Evolutionary conservation across 1,140 invertebrate genomes (phyloP), one percentile per base, ranked within the genome.

Genomic region (Drosophila jambulina): DNA sequence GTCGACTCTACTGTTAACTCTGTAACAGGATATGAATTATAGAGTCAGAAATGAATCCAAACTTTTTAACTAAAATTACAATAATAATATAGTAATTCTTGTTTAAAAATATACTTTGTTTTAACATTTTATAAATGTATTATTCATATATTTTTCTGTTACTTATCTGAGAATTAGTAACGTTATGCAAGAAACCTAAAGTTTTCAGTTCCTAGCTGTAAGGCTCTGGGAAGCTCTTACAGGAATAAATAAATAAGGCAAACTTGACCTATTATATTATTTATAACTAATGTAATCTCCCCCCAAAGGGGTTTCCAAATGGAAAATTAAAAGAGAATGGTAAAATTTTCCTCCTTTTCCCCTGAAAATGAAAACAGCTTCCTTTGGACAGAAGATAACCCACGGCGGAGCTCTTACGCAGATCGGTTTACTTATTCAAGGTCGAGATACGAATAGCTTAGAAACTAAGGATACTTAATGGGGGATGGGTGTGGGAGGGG

Each of bases 381-480:
- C 21, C 1, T 38, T 17, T 17, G 21, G 13, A 58, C n/a, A 32
- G 25, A 60, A 36, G 32, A 54, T 13, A 54, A 25, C 32, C 17
- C 19, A 23, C 51, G 15, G 8, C 34, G 9, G 36, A 56, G 21
- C 21, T 38, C 53, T 25, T n/a, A n/a, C 38, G 34, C 53, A 61
- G 62, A 32, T 64, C 13, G 36, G 40, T 64, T 64, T 43, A 64
- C 62, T 65, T 62, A 62, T 43, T 43, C 19, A 64, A 34, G 17
- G 43, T 62, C 57, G 38, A 65, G 62, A 65, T 65, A 61, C 62
- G 53, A 38, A 38, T 65, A 19, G 62, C 38, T 65, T 62, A 65
- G n/a, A 34, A 43, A 43, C 62, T 62, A 62, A 13, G 57, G 56
- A 61, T 65, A 45, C 23, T 43, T 62, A 15, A n/a, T 29, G 9